Conservation (phyloP, 2,113 vertebrate genomes). For the Perca schrenkii region DNA sequence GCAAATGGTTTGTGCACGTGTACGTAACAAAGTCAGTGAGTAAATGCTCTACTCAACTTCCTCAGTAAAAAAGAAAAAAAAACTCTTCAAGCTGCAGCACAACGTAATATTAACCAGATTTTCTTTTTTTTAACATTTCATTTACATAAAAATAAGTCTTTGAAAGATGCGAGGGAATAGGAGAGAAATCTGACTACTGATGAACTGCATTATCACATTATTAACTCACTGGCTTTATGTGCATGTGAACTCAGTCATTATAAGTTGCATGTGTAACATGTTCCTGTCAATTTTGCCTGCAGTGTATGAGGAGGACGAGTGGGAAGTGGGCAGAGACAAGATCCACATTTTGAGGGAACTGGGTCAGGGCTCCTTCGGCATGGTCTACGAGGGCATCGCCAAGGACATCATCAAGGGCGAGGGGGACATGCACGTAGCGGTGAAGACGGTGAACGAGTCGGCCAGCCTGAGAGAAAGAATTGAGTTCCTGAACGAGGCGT, state of each 20-base stretch:
- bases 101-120: not conserved
- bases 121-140: not conserved
- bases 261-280: not conserved
- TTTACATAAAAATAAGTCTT: not conserved
- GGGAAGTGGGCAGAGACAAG: constrained; percentile 96
- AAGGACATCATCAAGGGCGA: constrained; percentile 95
- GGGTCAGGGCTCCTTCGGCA: constrained; percentile 97
- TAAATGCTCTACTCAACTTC: not conserved
- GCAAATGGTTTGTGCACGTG: not conserved
- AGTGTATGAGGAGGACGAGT: constrained; percentile 96
- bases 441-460: constrained; percentile 96
- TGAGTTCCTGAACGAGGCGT: constrained; percentile 97
- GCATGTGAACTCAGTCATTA: not conserved
- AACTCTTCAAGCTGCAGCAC: not conserved
- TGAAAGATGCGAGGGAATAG: not conserved
- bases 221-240: not conserved
- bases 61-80: not conserved
- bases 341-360: constrained; percentile 91
- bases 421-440: constrained; percentile 88
- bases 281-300: constrained; percentile 59
- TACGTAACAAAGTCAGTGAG: too few species aligned
- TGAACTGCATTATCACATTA: not conserved
- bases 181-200: not conserved
- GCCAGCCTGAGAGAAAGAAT: constrained; percentile 96
- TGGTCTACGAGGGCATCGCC: constrained; percentile 97